These are phyloP conservation scores for Gadus chalcogrammus DNA, from an alignment of 2,113 vertebrate species.

Conservation along the genomic window DNA sequence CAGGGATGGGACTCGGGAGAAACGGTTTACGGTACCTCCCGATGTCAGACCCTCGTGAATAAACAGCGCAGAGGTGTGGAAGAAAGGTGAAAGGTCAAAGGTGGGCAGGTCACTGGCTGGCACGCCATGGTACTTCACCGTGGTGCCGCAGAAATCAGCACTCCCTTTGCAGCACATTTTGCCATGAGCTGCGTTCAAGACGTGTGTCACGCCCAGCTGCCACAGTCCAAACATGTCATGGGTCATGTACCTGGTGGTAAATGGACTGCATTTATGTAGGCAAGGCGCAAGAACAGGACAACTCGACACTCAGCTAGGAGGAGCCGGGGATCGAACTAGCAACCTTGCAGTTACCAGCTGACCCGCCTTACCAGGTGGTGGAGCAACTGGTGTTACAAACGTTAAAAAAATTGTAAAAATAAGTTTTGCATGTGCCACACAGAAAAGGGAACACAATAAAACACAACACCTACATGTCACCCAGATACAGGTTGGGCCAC, in stretches of 20 bases:
- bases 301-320: too few relatives aligned
- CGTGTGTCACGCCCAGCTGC: slow-evolving; percentile 75
- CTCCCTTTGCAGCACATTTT: slow-evolving; percentile 84
- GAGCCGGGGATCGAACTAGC: too few relatives aligned
- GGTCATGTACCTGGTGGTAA: slow-evolving; percentile 64
- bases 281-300: too few relatives aligned
- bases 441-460: slow-evolving; percentile 8
- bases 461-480: slow-evolving; percentile 73
- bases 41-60: slow-evolving; percentile 82
- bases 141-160: slow-evolving; percentile 82
- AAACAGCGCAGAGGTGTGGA: slow-evolving; percentile 83
- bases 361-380: too few relatives aligned
- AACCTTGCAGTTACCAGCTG: too few relatives aligned
- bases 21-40: slow-evolving; percentile 74
- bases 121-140: slow-evolving; percentile 74
- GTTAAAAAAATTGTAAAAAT: too few relatives aligned
- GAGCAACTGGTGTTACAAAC: too few relatives aligned
- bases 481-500: slow-evolving; percentile 76
- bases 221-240: slow-evolving; percentile 68
- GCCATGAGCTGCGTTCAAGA: slow-evolving; percentile 76
- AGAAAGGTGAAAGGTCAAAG: slow-evolving; percentile 83
- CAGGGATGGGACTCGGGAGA: not conserved
- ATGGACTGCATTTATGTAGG: too few relatives aligned
- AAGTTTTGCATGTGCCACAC: slow-evolving; percentile 18
- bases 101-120: slow-evolving; percentile 75